These are phyloP conservation scores for Mungos mungo DNA, from an alignment of 2,113 vertebrate genomes.

Conservation along the genomic window DNA sequence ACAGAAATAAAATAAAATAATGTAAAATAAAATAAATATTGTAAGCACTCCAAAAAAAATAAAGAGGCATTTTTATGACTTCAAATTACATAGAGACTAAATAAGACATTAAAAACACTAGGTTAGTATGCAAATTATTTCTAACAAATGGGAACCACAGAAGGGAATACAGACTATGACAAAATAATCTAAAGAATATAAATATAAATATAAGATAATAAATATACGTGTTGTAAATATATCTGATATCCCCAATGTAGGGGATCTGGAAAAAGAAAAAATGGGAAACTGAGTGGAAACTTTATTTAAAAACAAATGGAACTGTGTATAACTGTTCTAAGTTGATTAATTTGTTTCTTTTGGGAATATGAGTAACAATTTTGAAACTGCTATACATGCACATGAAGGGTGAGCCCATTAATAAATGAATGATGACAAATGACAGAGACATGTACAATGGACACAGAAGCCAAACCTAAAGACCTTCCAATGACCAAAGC, in stretches of 20 bases:
- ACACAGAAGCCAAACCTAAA: neutral
- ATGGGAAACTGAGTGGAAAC: neutral
- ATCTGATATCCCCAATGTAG: neutral
- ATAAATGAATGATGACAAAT: neutral
- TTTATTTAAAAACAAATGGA: neutral
- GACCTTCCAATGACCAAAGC: neutral
- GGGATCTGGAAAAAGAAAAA: neutral
- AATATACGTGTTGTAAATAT: neutral
- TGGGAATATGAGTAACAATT: neutral
- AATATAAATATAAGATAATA: neutral
- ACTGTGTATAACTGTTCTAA: neutral
- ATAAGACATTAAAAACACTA: neutral
- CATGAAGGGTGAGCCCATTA: neutral
- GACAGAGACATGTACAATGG: neutral
- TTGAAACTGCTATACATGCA: neutral
- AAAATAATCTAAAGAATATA: neutral
- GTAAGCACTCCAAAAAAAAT: neutral
- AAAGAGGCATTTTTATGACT: neutral
- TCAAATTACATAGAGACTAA: neutral
- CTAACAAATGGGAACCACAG: neutral
- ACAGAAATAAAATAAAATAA: neutral
- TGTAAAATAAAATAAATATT: neutral
- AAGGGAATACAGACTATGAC: neutral
- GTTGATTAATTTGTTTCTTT: neutral
- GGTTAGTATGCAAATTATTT: neutral